These are phyloP conservation scores for Turritopsis rubra DNA, from an alignment of 30 jellyfish, hydroid and myxozoan species.

Conservation along the genomic window DNA sequence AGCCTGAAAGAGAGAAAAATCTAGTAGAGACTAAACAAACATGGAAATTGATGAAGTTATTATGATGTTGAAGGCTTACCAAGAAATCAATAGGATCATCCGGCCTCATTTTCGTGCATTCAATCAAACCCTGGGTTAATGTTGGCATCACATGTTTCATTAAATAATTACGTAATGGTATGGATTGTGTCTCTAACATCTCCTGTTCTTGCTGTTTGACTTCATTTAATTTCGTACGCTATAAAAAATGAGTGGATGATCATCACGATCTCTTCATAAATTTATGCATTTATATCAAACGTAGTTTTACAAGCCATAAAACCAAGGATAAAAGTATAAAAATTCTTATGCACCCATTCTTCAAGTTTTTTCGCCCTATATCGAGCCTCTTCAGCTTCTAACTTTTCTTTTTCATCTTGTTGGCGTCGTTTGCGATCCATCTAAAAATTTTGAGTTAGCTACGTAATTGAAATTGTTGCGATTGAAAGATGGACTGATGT, in stretches of 20 bases:
- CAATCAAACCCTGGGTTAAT: conserved; percentile 80
- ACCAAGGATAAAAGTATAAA: not conserved
- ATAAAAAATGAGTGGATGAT: not conserved
- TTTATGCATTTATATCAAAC: not conserved
- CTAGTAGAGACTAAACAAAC: not conserved
- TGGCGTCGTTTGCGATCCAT: conserved; percentile 45
- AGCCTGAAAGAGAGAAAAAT: conserved; percentile 58
- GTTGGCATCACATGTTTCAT: conserved; percentile 99
- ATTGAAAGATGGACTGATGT: no score
- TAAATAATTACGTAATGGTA: conserved; percentile 86
- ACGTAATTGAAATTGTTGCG: no score
- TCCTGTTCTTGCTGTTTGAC: conserved; percentile 89
- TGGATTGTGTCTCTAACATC: conserved; percentile 80
- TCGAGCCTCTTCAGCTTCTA: conserved; percentile 85
- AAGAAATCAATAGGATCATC: conserved; percentile 96
- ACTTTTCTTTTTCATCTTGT: conserved; percentile 66
- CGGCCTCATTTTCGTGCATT: conserved; percentile 88
- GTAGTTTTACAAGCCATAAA: not conserved
- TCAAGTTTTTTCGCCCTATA: conserved; percentile 78
- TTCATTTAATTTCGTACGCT: conserved; percentile 72
- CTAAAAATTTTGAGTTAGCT: no score
- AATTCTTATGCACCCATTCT: conserved; percentile 63
- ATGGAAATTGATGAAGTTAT: no score
- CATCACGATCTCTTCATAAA: not conserved
- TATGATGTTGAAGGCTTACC: conserved; percentile 35